Base-by-base conservation (phyloP, 2,797 vertebrate species). In the Trachops cirrhosus region DNA sequence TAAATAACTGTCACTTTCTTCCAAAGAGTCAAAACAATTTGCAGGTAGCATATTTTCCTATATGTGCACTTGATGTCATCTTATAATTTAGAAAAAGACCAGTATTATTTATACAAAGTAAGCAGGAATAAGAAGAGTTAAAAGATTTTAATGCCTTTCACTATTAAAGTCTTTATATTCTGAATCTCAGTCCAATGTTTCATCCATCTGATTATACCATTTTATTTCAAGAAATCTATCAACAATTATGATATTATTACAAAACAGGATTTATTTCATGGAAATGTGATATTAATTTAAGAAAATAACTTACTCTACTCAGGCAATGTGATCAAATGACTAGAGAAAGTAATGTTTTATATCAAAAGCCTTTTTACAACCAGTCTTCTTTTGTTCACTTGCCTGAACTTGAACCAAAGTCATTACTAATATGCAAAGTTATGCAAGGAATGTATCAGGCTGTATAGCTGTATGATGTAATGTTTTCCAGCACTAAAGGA, bases 281-380 rank as follows among this genome's bases (percentile, higher is more conserved):
- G 74, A 93, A 96, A 93, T 95, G 77, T 86, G 91, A 80, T 82
- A 97, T 85, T 90, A 93, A 94, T 94, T 93, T 93, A 94, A 97
- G 71, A 95, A 94, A 93, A 95, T 86, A 95, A 75, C 48, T 92
- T 70, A 75, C 39, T 90, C 54, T 82, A 80, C 64, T 93, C 4
- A 54, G 87, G 64, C 37, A 87, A 92, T 78, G 75, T 59, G 54
- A 93, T 93, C 83, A 91, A 93, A 93, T 91, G 73, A 95, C 59
- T 71, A 78, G 44, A 80, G 52, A 96, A 95, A 95, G 96, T 86
- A 68, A 86, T 86, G 75, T 93, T 91, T 94, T 78, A 34, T 89
- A 87, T 92, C 86, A 95, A 94, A 96, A 89, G 62, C 16, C 39
- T 62, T 95, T 96, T 92, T 93, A 92, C 29, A 84, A 57, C n/a